Evolutionary conservation across 2,888 invertebrate genomes (phyloP).

Genomic region (Lamellibrachia columna): DNA sequence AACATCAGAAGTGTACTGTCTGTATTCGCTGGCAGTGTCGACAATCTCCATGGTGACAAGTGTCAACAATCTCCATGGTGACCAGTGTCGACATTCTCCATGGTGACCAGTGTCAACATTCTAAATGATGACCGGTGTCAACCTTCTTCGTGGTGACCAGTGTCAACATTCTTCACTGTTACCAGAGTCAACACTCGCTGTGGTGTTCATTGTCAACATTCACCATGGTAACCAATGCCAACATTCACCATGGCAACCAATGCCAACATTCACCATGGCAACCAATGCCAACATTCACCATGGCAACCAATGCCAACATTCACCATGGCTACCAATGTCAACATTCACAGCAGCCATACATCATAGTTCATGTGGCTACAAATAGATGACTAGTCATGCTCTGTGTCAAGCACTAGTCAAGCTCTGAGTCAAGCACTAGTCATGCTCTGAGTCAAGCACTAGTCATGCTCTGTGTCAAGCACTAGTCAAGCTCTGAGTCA

Average conservation of each 20-base stretch:
- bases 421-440: conserved; percentile 37
- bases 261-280: too few relatives aligned
- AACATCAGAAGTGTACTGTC: not conserved
- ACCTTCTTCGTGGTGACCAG: too few relatives aligned
- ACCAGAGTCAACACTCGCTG: not conserved
- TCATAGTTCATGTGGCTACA: conserved; percentile 2
- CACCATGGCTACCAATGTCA: not conserved
- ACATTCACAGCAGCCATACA: not conserved
- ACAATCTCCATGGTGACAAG: not conserved
- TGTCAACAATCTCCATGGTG: not conserved
- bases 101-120: too few relatives aligned
- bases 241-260: too few relatives aligned
- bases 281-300: not conserved
- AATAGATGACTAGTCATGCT: not conserved
- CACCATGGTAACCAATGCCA: too few relatives aligned
- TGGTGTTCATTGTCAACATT: not conserved
- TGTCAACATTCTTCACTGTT: not conserved
- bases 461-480: not conserved
- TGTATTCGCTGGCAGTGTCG: not conserved
- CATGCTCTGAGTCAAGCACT: too few relatives aligned
- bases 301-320: not conserved
- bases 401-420: not conserved
- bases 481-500: conserved; percentile 34
- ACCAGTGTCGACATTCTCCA: not conserved
- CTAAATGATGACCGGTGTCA: too few relatives aligned